phyloP scores from a whole-genome alignment of 2,888 invertebrate genomes.

The Empis livida region DNA sequence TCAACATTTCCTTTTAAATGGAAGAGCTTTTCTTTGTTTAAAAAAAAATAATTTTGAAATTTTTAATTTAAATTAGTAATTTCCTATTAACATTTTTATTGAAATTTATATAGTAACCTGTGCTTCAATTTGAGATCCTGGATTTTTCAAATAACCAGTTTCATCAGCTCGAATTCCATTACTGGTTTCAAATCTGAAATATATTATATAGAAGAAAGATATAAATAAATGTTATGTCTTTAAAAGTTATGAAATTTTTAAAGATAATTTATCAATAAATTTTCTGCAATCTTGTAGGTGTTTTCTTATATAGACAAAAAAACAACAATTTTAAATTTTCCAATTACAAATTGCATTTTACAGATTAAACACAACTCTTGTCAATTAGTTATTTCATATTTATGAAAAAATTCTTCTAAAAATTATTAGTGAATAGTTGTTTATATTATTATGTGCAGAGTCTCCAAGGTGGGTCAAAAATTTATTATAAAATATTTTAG shows the following conservation, averaged over 20 bases:
- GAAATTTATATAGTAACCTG: constrained; percentile 31
- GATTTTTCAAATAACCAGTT: constrained; percentile 46
- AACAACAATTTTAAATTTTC: too few species aligned
- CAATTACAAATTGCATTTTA: too few species aligned
- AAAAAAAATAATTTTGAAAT: neutral
- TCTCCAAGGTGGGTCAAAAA: too few species aligned
- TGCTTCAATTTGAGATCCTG: constrained; percentile 43
- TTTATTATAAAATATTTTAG: too few species aligned
- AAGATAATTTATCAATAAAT: too few species aligned
- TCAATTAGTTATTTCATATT: too few species aligned
- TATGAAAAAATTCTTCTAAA: too few species aligned
- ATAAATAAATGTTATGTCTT: neutral
- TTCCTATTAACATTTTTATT: neutral
- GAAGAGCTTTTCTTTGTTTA: neutral
- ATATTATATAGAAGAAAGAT: neutral
- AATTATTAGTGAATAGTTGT: too few species aligned
- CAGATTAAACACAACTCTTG: too few species aligned
- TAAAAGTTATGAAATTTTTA: neutral
- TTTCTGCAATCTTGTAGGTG: too few species aligned
- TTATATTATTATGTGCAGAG: too few species aligned
- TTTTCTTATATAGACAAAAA: too few species aligned
- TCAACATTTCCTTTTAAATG: neutral
- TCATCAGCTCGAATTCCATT: constrained; percentile 52
- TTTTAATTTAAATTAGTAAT: neutral
- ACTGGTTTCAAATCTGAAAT: constrained; percentile 46